Conservation (phyloP, 2,888 invertebrate species). For the Taphrorychus bicolor region DNA sequence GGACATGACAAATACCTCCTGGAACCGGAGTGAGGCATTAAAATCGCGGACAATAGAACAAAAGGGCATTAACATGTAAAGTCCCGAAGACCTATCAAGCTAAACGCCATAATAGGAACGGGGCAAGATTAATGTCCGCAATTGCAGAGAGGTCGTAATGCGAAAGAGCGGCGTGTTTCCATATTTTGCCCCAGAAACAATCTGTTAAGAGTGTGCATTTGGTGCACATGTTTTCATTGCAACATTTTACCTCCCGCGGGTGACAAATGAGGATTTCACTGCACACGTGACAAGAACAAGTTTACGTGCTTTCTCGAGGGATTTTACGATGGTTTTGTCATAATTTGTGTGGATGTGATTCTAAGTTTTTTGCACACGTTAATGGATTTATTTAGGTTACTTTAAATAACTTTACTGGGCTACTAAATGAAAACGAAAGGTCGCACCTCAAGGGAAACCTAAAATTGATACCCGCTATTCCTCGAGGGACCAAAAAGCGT, state of each 20-base stretch:
- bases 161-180: neutral
- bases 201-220: neutral
- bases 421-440: neutral
- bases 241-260: neutral
- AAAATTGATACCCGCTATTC: neutral
- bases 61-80: slow-evolving; percentile 6
- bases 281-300: neutral
- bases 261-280: neutral
- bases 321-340: neutral
- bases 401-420: neutral
- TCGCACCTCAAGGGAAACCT: neutral
- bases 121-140: slow-evolving; percentile 4
- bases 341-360: neutral
- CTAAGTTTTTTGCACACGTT: neutral
- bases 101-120: neutral
- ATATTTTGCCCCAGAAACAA: slow-evolving; percentile 1
- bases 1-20: neutral
- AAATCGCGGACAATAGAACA: slow-evolving; percentile 6
- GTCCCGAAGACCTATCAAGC: slow-evolving; percentile 6
- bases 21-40: slow-evolving; percentile 1
- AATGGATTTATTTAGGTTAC: too few relatives aligned
- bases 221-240: neutral
- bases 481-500: neutral
- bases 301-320: neutral
- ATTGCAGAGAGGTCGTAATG: neutral